phyloP scores from a whole-genome alignment of 1,140 invertebrate genomes.

The Danaus plexippus region DNA sequence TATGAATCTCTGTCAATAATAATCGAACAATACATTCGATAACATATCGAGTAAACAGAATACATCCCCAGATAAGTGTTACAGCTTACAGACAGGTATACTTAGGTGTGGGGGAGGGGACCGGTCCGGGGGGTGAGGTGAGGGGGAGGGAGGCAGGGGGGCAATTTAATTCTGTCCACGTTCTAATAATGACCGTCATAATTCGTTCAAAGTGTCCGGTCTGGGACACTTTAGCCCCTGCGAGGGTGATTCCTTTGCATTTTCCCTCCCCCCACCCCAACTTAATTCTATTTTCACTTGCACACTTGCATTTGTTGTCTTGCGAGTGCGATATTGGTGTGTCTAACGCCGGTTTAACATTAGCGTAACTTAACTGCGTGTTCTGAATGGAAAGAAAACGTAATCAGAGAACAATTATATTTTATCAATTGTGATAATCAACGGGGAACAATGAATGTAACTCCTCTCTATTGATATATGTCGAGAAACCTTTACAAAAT shows the following conservation, averaged over 20 bases:
- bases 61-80: constrained; percentile 28
- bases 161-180: constrained; percentile 74
- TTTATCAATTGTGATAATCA: no score
- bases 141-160: constrained; percentile 33
- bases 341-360: constrained; percentile 19
- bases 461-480: constrained; percentile 16
- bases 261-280: constrained; percentile 31
- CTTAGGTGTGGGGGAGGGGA: constrained; percentile 50
- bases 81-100: constrained; percentile 60
- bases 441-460: constrained; percentile 2
- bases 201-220: constrained; percentile 74
- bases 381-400: no score
- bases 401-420: no score
- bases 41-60: neutral
- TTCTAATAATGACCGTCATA: constrained; percentile 74
- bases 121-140: constrained; percentile 48
- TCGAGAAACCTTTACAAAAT: constrained; percentile 10
- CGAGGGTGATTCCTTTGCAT: constrained; percentile 65
- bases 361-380: neutral
- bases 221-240: constrained; percentile 60
- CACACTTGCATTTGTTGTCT: constrained; percentile 27
- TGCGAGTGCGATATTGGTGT: constrained; percentile 16
- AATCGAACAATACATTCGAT: no score
- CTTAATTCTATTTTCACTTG: constrained; percentile 65
- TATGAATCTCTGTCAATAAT: no score